Evolutionary conservation across 2,797 vertebrate genomes (phyloP).

Genomic region (Yasuhikotakia modesta): DNA sequence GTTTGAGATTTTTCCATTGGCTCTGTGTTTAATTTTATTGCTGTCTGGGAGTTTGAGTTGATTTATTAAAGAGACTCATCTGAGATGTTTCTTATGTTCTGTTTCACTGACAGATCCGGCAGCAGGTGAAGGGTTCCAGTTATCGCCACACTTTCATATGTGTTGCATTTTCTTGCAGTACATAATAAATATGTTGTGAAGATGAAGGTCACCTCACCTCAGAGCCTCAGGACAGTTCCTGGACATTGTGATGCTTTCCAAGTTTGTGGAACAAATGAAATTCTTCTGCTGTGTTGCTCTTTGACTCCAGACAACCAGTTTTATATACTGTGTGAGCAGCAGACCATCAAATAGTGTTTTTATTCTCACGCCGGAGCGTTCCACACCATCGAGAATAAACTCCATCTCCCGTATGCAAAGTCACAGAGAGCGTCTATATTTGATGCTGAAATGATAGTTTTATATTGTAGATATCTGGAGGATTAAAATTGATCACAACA

Average conservation of each 20-base stretch:
- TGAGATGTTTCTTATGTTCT: conserved; percentile 11
- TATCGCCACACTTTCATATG: conserved; percentile 72
- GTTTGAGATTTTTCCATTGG: not conserved
- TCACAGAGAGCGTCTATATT: conserved; percentile 85
- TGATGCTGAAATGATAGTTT: conserved; percentile 89
- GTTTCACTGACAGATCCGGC: conserved; percentile 43
- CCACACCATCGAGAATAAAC: conserved; percentile 85
- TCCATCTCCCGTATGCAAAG: conserved; percentile 86
- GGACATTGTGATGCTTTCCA: conserved; percentile 86
- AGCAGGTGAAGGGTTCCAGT: conserved; percentile 54
- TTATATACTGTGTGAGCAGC: conserved; percentile 88
- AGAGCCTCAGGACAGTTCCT: conserved; percentile 86
- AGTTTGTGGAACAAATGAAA: conserved; percentile 93
- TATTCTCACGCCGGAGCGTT: conserved; percentile 78
- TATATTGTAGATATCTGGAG: conserved; percentile 87
- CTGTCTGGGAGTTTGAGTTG: not conserved
- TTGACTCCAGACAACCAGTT: conserved; percentile 87
- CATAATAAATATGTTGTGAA: conserved; percentile 87
- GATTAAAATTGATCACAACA: conserved; percentile 88
- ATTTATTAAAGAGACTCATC: not conserved
- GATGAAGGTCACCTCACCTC: conserved; percentile 92
- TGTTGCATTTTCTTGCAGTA: conserved; percentile 80
- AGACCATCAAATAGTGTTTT: conserved; percentile 87
- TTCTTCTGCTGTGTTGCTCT: conserved; percentile 85
- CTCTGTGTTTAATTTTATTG: not conserved